Percentiles rank a stretch among this genome's conserved stretches.
phyloP scores from a whole-genome alignment of 2,888 invertebrate genomes.

The Cheilosia vernalis region DNA sequence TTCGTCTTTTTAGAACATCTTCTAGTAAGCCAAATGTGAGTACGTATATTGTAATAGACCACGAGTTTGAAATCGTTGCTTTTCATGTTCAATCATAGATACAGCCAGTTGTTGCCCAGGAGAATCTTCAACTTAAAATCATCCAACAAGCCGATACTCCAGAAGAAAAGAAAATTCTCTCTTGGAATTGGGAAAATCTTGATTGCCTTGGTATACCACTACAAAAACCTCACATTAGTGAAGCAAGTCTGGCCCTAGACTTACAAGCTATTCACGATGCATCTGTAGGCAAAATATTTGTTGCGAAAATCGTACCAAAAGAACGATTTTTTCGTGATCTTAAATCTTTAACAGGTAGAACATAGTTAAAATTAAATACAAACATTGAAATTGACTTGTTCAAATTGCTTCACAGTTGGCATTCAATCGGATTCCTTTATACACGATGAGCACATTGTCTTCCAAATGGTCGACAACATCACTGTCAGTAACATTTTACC shows the following conservation, averaged over 20 bases:
- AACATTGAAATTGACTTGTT: neutral
- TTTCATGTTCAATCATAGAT: neutral
- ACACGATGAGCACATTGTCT: slow-evolving; percentile 83
- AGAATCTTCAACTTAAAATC: neutral
- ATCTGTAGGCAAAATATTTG: slow-evolving; percentile 68
- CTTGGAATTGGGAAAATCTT: slow-evolving; percentile 79
- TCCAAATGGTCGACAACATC: slow-evolving; percentile 84
- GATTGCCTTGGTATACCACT: slow-evolving; percentile 76
- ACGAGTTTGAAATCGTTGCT: neutral
- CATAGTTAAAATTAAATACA: slow-evolving; percentile 34
- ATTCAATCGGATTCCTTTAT: slow-evolving; percentile 85
- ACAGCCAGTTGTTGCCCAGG: neutral
- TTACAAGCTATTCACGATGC: slow-evolving; percentile 76
- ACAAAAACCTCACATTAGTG: slow-evolving; percentile 76
- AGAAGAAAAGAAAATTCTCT: slow-evolving; percentile 59
- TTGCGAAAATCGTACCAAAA: slow-evolving; percentile 76
- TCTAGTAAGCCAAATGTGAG: slow-evolving; percentile 16
- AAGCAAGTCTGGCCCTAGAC: slow-evolving; percentile 75
- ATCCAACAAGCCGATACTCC: neutral
- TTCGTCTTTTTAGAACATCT: slow-evolving; percentile 69
- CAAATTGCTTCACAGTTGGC: slow-evolving; percentile 83
- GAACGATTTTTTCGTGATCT: slow-evolving; percentile 79
- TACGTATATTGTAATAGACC: neutral
- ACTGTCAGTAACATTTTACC: slow-evolving; percentile 84
- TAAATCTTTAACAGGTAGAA: slow-evolving; percentile 78